Percentiles rank a stretch among this genome's conserved stretches.
These are phyloP conservation scores for Hippocampus comes DNA, from an alignment of 2,113 vertebrate species.

Conservation along the genomic window DNA sequence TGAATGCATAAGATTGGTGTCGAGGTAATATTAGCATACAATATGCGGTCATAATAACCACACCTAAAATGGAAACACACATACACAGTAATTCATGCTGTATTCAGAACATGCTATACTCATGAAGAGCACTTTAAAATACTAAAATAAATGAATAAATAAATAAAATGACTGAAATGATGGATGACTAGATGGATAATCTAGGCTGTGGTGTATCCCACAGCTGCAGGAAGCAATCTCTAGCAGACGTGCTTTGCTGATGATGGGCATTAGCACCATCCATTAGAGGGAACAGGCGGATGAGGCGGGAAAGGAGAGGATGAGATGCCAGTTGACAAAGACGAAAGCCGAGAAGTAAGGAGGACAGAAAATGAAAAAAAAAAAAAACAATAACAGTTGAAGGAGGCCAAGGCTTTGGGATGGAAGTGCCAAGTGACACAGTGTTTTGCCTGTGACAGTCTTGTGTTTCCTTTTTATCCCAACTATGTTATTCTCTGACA, in stretches of 20 bases:
- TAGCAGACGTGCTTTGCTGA: slow-evolving; percentile 25
- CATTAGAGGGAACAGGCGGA: slow-evolving; percentile 44
- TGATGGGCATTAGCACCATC: slow-evolving; percentile 40
- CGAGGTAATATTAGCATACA: neutral
- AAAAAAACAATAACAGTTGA: neutral
- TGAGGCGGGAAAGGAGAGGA: neutral
- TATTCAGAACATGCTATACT: neutral
- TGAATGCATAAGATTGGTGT: neutral
- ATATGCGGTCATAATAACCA: neutral
- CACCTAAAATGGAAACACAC: neutral
- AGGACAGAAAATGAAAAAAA: slow-evolving; percentile 1
- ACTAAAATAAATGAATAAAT: too few relatives aligned
- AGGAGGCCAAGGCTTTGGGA: slow-evolving; percentile 7
- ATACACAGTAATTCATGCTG: neutral
- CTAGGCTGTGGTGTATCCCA: slow-evolving; percentile 26
- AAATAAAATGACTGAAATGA: neutral
- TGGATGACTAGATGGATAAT: slow-evolving; percentile 24
- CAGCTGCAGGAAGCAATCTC: slow-evolving; percentile 49
- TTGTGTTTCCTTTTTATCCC: slow-evolving; percentile 4
- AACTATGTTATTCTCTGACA: slow-evolving; percentile 3
- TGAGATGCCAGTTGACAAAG: neutral
- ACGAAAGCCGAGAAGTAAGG: neutral
- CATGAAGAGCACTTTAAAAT: neutral
- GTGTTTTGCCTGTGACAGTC: slow-evolving; percentile 19
- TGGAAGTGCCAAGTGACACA: slow-evolving; percentile 39